Percentiles rank a stretch among this genome's conserved stretches.
Evolutionary conservation across 1,140 invertebrate species (phyloP).

Genomic region (Brachionus manjavacas): DNA sequence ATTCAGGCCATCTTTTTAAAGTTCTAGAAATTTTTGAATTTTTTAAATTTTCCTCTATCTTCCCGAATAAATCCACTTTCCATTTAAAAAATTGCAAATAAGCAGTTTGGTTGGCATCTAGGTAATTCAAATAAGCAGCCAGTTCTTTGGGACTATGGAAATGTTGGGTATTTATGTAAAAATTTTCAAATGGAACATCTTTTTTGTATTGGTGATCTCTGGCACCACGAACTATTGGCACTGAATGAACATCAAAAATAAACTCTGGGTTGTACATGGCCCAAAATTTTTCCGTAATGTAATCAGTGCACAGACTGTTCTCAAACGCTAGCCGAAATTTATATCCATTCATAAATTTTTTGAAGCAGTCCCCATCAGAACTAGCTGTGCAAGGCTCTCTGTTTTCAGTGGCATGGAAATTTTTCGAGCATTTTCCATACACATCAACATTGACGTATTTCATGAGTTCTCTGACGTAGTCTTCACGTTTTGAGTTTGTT

Average conservation of each 20-base stretch:
- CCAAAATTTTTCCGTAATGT: constrained; percentile 45
- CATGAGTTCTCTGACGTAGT: constrained; percentile 61
- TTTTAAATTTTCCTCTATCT: neutral
- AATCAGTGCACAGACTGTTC: constrained; percentile 42
- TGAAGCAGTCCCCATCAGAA: neutral
- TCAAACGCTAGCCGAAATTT: constrained; percentile 45
- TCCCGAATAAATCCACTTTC: neutral
- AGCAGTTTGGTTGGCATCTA: neutral
- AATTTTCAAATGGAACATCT: neutral
- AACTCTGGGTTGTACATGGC: neutral
- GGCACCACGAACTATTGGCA: neutral
- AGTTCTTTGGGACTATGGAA: constrained; percentile 9
- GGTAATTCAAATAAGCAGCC: constrained; percentile 40
- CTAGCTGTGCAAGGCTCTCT: neutral
- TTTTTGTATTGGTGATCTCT: neutral
- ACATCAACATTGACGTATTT: constrained; percentile 64
- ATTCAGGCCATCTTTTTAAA: neutral
- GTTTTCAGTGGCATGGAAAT: constrained; percentile 5
- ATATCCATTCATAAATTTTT: constrained; percentile 16
- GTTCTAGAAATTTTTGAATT: neutral
- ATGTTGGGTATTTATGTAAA: constrained; percentile 18
- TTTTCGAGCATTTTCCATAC: constrained; percentile 63
- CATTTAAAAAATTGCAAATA: constrained; percentile 40
- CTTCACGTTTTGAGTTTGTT: constrained; percentile 59
- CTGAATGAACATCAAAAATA: constrained; percentile 1